A percentile compares a stretch with the other conserved stretches of the same genome.
phyloP scores from a whole-genome alignment of 2,888 invertebrate species.

The Nudaria mundana region DNA sequence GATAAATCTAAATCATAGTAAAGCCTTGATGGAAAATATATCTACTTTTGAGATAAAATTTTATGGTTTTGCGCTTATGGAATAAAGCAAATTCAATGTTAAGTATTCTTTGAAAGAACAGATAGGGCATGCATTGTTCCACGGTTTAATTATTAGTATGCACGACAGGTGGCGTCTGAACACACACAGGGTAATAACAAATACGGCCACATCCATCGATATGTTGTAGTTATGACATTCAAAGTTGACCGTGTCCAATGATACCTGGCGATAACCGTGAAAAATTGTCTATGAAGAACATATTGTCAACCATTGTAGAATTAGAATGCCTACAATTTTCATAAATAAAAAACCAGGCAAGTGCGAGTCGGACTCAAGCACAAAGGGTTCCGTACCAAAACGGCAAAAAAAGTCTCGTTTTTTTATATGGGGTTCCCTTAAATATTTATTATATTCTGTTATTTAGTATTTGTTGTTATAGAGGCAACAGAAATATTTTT shows the following conservation, averaged over 20 bases:
- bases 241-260: conserved; percentile 72
- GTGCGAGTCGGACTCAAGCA: too few relatives aligned
- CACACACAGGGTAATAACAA: conserved; percentile 31
- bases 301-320: conserved; percentile 20
- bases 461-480: too few relatives aligned
- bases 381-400: too few relatives aligned
- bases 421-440: too few relatives aligned
- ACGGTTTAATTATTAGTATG: conserved; percentile 51
- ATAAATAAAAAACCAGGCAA: conserved; percentile 28
- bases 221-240: conserved; percentile 54
- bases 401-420: neutral
- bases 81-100: conserved; percentile 32
- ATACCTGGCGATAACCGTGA: conserved; percentile 42
- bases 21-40: too few relatives aligned
- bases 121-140: conserved; percentile 59
- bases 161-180: conserved; percentile 36
- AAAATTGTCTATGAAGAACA: conserved; percentile 46
- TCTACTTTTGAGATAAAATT: neutral
- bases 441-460: too few relatives aligned
- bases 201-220: conserved; percentile 26
- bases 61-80: conserved; percentile 29
- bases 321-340: conserved; percentile 48
- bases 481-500: too few relatives aligned
- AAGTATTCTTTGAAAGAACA: conserved; percentile 44
- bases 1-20: too few relatives aligned